Evolutionary conservation across 2,797 vertebrate genomes (phyloP), one percentile per base, ranked within the genome.

Genomic region (Myotis myotis): DNA sequence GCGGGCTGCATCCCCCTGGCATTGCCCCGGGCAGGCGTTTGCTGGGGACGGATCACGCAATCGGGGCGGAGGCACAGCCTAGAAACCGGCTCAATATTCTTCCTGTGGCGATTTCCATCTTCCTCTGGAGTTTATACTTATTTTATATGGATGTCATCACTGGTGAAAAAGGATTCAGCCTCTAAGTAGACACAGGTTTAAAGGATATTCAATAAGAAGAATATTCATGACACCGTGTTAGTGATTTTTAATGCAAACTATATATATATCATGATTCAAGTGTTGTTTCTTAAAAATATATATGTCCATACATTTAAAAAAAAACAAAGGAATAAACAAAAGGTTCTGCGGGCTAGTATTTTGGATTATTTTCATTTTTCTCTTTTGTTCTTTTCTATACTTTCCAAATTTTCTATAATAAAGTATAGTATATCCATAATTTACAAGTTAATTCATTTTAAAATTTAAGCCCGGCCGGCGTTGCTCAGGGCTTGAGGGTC

Each of bases 121-220:
- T 76, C 78, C 11, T 93, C 89, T 83, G 25, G 57, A 75, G 80
- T 89, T 95, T 70, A 92, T 91, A 87, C 74, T 96, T 89, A 91
- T 89, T 96, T 97, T 81, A 92, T 87, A 60, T 33, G 85, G 68
- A 84, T 92, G 51, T 85, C 75, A 28, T 92, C 53, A 12, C 83
- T 70, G 33, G 72, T 70, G 53, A 87, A 97, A 96, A 88, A 92
- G 93, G 92, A 97, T 96, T 78, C 75, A 92, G 62, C 28, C 94
- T 89, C 75, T 96, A 93, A 96, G 78, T 36, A 94, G 96, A 83
- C 44, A 79, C 38, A 68, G 38, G 33, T 75, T 84, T 95, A 80
- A 80, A 62, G 66, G 9, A 83, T 80, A 44, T 78, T 94, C 87
- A 49, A 2, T 70, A 68, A 83, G 64, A 87, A 75, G 79, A 87